phyloP scores from a whole-genome alignment of 2,113 vertebrate genomes.

The Todiramphus chloris region DNA sequence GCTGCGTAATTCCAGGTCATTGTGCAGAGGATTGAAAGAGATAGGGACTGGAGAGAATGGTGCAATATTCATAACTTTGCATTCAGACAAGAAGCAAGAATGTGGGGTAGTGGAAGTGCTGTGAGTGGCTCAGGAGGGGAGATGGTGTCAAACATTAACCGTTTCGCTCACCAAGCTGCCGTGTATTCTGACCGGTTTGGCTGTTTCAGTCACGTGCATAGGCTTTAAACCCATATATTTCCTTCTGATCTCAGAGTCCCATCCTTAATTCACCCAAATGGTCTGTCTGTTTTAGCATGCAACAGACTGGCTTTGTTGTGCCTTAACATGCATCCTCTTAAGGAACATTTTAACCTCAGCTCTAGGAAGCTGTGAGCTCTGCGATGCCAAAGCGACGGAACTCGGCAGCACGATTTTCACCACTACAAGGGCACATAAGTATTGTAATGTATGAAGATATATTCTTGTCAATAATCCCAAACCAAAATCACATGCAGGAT shows the following conservation, averaged over 20 bases:
- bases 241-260: neutral
- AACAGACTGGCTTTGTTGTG: neutral
- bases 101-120: neutral
- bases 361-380: neutral
- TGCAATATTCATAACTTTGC: neutral
- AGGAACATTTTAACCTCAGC: neutral
- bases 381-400: neutral
- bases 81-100: neutral
- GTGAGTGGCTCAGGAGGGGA: neutral
- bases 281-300: neutral
- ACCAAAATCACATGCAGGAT: neutral
- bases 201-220: neutral
- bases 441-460: conserved; percentile 59
- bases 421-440: conserved; percentile 27
- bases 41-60: neutral
- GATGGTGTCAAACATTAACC: neutral
- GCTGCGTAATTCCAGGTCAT: neutral
- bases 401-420: neutral
- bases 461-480: conserved; percentile 43
- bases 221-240: neutral
- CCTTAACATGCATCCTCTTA: neutral
- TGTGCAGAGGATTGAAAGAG: neutral
- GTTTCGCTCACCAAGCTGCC: neutral
- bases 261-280: neutral
- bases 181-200: neutral